Evolutionary conservation across 2,113 vertebrate species (phyloP).

Genomic region (Uria aalge): DNA sequence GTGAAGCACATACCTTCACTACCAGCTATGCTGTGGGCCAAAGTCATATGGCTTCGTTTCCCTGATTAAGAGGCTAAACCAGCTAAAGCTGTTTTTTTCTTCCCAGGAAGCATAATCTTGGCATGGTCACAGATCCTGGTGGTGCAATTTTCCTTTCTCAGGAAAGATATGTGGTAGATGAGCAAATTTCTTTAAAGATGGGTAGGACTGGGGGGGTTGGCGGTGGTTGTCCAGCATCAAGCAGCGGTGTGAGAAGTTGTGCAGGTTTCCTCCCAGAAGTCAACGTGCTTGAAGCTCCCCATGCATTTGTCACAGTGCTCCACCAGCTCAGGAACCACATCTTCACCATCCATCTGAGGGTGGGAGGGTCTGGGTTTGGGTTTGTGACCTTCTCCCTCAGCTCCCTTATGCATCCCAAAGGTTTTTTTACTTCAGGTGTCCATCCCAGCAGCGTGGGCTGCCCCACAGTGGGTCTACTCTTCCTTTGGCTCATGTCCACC

Average conservation of each 20-base stretch:
- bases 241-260: background rate
- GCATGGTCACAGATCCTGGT: background rate
- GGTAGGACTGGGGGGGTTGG: no score
- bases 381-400: background rate
- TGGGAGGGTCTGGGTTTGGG: background rate
- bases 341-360: background rate
- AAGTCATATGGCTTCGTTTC: background rate
- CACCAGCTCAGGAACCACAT: background rate
- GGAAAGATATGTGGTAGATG: background rate
- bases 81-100: background rate
- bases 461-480: rapidly evolving
- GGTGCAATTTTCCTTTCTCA: background rate
- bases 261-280: background rate
- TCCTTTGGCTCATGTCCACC: background rate
- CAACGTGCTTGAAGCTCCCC: background rate
- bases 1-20: background rate
- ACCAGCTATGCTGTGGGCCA: background rate
- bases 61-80: background rate
- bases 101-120: background rate
- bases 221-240: background rate
- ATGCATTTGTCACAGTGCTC: rapidly evolving
- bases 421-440: background rate
- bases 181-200: background rate
- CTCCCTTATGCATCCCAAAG: rapidly evolving
- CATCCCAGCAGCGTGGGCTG: background rate